Conservation (phyloP, 2,113 vertebrate species). For the Hylia prasina region DNA sequence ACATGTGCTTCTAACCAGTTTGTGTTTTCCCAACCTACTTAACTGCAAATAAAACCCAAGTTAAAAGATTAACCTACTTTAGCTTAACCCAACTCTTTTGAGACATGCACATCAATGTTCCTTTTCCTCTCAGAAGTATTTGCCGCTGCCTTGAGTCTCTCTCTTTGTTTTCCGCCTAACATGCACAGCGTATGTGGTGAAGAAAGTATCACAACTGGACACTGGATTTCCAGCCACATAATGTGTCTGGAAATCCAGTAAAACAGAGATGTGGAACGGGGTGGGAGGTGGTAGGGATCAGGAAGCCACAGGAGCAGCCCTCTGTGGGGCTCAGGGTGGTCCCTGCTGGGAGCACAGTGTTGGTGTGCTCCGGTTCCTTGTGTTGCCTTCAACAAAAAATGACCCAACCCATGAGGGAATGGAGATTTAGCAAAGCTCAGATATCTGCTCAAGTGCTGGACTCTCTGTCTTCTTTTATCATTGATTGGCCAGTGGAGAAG, state of each 20-base stretch:
- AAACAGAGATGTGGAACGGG: background rate
- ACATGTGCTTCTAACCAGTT: background rate
- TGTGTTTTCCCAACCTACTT: background rate
- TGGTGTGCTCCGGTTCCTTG: background rate
- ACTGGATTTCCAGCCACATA: background rate
- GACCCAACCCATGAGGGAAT: background rate
- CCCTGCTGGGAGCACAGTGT: background rate
- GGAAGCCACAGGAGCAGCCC: background rate
- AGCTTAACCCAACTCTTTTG: background rate
- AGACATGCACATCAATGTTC: background rate
- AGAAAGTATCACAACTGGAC: background rate
- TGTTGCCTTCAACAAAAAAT: background rate
- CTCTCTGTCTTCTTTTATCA: background rate
- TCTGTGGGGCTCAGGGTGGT: background rate
- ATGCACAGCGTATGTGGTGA: background rate
- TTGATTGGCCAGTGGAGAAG: background rate
- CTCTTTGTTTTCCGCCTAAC: background rate
- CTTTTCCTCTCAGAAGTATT: background rate
- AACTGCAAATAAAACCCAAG: background rate
- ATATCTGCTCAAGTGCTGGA: background rate
- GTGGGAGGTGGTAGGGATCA: rapidly evolving
- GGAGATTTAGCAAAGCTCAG: background rate
- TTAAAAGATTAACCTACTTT: background rate
- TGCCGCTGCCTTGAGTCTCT: background rate
- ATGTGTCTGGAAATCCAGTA: background rate